Percentiles rank a stretch among this genome's conserved stretches.
Evolutionary conservation across 2,888 invertebrate species (phyloP).

Genomic region (Zelleria hepariella): DNA sequence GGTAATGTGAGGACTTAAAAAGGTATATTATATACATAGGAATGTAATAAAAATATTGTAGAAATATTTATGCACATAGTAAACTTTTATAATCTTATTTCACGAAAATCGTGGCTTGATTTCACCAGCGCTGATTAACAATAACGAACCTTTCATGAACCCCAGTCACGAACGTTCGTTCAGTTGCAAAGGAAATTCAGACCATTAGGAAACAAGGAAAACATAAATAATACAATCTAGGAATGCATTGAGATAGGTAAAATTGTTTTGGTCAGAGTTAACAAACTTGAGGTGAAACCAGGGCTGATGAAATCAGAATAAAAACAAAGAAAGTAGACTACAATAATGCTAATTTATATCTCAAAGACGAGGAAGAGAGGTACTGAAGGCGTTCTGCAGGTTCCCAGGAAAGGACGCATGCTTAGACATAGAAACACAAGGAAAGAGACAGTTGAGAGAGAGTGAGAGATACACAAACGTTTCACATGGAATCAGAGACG

Average conservation of each 20-base stretch:
- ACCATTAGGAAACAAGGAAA: not conserved
- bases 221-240: not conserved
- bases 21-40: no score
- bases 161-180: not conserved
- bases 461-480: not conserved
- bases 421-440: not conserved
- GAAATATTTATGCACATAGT: not conserved
- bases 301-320: not conserved
- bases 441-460: not conserved
- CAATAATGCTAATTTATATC: not conserved
- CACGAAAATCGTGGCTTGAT: not conserved
- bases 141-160: not conserved
- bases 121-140: not conserved
- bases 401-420: not conserved
- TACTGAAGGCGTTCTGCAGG: not conserved
- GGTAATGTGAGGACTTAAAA: no score
- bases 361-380: not conserved
- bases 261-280: not conserved
- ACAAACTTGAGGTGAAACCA: not conserved
- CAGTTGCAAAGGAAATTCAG: not conserved
- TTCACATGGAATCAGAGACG: not conserved
- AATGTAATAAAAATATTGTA: not conserved
- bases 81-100: not conserved
- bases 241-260: not conserved
- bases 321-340: not conserved